Conservation (phyloP, 1,140 invertebrate species). For the Orchesella cincta region DNA sequence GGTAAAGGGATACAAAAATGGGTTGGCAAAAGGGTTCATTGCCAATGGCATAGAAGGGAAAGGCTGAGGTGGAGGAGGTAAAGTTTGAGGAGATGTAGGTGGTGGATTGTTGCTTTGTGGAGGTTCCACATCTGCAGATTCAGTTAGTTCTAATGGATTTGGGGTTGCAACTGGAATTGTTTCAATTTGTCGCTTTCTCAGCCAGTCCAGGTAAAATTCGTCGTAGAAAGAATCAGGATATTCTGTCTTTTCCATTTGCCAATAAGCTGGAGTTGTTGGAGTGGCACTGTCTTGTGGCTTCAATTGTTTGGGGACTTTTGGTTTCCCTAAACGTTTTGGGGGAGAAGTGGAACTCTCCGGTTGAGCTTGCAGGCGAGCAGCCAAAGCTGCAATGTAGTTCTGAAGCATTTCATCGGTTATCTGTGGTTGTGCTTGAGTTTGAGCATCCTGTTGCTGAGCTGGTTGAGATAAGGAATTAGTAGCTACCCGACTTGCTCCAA, state of each 20-base stretch:
- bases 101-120: background rate
- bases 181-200: conserved; percentile 10
- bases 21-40: background rate
- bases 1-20: background rate
- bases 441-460: background rate
- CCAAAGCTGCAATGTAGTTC: background rate
- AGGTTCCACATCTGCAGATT: background rate
- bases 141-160: background rate
- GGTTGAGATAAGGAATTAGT: background rate
- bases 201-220: conserved; percentile 22
- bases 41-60: background rate
- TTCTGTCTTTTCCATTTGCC: background rate
- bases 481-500: no score
- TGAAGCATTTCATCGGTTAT: background rate
- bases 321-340: background rate
- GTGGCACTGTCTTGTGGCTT: background rate
- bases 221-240: conserved; percentile 20
- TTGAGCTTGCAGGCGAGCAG: background rate
- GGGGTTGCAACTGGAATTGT: background rate
- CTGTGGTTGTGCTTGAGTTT: background rate
- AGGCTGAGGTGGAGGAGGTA: background rate
- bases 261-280: background rate
- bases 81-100: background rate
- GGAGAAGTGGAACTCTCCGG: background rate
- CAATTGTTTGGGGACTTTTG: background rate